Conservation (phyloP, 2,113 vertebrate species). For the Ramphastos sulfuratus region DNA sequence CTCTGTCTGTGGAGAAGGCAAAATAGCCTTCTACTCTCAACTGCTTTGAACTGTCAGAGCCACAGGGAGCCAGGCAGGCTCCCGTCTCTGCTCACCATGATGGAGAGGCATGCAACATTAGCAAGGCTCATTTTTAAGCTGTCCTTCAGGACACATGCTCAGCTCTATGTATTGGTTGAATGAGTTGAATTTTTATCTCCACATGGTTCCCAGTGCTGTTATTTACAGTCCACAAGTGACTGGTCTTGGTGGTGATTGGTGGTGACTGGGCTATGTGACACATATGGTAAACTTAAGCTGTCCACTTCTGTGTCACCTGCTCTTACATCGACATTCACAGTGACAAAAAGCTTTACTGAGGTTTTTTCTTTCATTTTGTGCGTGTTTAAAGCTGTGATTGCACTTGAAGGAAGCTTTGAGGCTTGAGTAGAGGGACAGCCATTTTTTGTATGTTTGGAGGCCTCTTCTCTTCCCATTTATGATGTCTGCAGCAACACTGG, state of each 20-base stretch:
- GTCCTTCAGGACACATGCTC: neutral
- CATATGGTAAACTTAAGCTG: neutral
- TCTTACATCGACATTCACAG: neutral
- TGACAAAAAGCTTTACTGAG: neutral
- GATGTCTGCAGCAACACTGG: neutral
- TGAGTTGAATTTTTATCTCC: neutral
- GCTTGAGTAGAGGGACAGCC: neutral
- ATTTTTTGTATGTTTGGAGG: neutral
- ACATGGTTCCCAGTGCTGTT: neutral
- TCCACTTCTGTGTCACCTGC: neutral
- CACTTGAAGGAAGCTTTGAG: neutral
- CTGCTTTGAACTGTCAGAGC: neutral
- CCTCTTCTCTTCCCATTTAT: neutral
- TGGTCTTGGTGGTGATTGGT: neutral
- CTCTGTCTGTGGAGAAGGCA: neutral
- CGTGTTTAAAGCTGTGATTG: neutral
- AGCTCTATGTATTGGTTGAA: neutral
- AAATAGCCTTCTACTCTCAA: neutral
- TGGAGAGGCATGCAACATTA: rapidly evolving
- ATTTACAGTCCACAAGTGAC: neutral
- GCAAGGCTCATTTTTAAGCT: neutral
- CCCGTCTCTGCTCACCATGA: rapidly evolving
- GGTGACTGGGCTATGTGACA: neutral
- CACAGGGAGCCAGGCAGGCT: rapidly evolving
- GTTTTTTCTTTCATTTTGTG: neutral